Evolutionary conservation across 2,113 vertebrate genomes (phyloP).

Genomic region (Cinclus cinclus): DNA sequence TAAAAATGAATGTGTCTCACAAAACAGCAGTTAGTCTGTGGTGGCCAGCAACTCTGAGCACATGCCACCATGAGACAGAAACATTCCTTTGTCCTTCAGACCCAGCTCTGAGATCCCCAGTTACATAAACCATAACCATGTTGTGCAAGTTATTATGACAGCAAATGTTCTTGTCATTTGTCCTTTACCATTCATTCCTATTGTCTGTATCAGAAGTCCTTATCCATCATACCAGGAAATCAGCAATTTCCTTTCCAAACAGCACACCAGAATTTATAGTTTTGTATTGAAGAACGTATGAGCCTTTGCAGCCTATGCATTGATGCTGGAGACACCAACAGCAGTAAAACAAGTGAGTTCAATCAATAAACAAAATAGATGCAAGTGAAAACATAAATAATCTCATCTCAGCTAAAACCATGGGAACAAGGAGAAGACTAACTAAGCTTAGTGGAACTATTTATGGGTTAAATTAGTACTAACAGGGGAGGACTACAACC

Average conservation of each 20-base stretch:
- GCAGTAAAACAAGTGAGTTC: background rate
- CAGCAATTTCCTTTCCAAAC: background rate
- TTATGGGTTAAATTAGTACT: background rate
- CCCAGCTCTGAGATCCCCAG: background rate
- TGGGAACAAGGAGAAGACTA: background rate
- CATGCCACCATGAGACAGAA: fast-evolving
- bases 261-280: background rate
- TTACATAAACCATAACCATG: background rate
- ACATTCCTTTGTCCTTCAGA: background rate
- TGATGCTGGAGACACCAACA: background rate
- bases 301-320: background rate
- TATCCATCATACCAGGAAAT: background rate
- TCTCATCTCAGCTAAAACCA: background rate
- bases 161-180: background rate
- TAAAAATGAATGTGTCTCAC: background rate
- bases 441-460: background rate
- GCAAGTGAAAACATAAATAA: background rate
- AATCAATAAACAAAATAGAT: background rate
- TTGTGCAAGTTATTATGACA: background rate
- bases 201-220: background rate
- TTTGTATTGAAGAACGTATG: background rate
- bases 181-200: background rate
- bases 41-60: background rate
- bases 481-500: background rate
- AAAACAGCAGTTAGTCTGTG: background rate